Percentiles rank a stretch among this genome's conserved stretches.
Evolutionary conservation across 2,797 vertebrate species (phyloP).

Genomic region (Xenops minutus): DNA sequence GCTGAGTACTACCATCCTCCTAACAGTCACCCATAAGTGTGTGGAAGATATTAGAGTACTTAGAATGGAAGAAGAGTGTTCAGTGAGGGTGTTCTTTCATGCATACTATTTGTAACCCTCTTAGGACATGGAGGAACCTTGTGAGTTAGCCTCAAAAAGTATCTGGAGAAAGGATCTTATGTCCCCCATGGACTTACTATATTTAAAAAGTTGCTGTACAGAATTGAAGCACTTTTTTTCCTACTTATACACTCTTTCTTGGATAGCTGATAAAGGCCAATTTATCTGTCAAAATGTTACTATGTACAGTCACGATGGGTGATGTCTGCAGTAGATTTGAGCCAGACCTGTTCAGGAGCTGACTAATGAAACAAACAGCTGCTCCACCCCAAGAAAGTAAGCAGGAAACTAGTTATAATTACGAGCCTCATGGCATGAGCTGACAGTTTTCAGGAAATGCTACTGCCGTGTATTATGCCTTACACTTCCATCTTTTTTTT

Average conservation of each 20-base stretch:
- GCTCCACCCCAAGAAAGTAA: conserved; percentile 38
- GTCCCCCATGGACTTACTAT: neutral
- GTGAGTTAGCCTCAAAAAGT: neutral
- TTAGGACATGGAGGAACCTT: neutral
- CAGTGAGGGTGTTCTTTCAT: neutral
- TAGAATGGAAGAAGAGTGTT: neutral
- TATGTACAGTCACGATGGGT: neutral
- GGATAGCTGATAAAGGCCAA: neutral
- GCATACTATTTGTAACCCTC: neutral
- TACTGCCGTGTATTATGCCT: conserved; percentile 18
- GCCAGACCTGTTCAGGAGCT: neutral
- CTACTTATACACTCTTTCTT: neutral
- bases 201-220: neutral
- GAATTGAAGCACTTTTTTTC: neutral
- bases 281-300: neutral
- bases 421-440: neutral
- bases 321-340: neutral
- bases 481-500: neutral
- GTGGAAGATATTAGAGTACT: neutral
- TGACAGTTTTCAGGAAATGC: conserved; percentile 29
- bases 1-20: neutral
- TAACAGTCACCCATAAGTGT: neutral
- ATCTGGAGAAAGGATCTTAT: neutral
- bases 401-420: conserved; percentile 42
- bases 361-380: conserved; percentile 46